Conservation (phyloP, 1,140 invertebrate species). For the Copidosoma floridanum region DNA sequence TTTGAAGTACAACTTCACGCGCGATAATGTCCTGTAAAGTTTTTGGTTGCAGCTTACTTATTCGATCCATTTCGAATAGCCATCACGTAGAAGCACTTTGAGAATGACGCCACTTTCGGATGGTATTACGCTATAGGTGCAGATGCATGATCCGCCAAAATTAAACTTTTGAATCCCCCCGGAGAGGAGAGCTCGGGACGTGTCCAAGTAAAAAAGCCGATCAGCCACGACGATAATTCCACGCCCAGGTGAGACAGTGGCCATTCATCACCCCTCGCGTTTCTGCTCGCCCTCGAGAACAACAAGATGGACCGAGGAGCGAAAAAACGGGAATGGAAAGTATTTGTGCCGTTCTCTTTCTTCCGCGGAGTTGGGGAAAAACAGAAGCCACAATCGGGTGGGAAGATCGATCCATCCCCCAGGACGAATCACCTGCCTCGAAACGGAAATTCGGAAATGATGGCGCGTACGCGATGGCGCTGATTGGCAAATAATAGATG, state of each 20-base stretch:
- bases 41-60: too few species aligned
- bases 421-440: not conserved
- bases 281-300: too few species aligned
- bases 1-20: too few species aligned
- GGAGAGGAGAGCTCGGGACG: constrained; percentile 36
- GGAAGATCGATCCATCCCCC: constrained; percentile 1
- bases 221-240: not conserved
- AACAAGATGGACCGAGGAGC: not conserved
- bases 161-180: constrained; percentile 34
- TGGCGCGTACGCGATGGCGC: too few species aligned
- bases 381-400: too few species aligned
- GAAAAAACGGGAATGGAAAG: constrained; percentile 28
- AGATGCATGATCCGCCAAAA: constrained; percentile 28
- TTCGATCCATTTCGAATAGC: too few species aligned
- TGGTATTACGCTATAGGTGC: too few species aligned
- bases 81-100: too few species aligned
- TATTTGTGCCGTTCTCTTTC: constrained; percentile 31
- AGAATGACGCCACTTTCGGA: too few species aligned
- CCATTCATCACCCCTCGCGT: constrained; percentile 48
- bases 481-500: too few species aligned
- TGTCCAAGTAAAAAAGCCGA: constrained; percentile 40
- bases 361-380: not conserved
- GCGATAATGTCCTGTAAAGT: too few species aligned
- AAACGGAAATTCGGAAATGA: constrained; percentile 16
- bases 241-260: constrained; percentile 26